Conservation (phyloP, 2,797 vertebrate genomes). For the Anabacerthia variegaticeps region DNA sequence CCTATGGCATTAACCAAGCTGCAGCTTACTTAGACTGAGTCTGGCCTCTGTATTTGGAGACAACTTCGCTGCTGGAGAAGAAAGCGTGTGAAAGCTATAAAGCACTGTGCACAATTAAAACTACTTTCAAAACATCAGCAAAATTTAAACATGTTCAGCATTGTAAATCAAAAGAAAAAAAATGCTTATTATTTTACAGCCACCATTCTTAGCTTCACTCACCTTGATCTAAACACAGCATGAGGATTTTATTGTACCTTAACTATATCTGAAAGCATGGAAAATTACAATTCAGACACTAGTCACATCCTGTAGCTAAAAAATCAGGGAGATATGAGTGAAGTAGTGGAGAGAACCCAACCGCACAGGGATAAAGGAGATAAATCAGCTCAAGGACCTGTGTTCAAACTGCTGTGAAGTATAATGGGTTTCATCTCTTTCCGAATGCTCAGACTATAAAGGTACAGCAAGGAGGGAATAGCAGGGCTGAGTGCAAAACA, state of each 20-base stretch:
- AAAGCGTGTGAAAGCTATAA: background rate
- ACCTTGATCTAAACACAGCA: background rate
- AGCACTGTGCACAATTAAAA: background rate
- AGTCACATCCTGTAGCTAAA: slow-evolving; percentile 13
- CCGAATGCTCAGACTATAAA: slow-evolving; percentile 2
- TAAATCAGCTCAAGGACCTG: slow-evolving; percentile 55
- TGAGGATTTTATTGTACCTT: slow-evolving; percentile 31
- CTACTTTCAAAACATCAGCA: slow-evolving; percentile 6
- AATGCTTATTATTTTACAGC: background rate
- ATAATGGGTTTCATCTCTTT: slow-evolving; percentile 41
- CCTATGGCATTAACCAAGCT: background rate
- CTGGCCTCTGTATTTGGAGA: background rate
- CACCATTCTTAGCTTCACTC: slow-evolving; percentile 5
- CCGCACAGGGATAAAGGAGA: background rate
- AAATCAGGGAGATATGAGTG: background rate
- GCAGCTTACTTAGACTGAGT: background rate
- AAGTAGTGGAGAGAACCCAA: slow-evolving; percentile 11
- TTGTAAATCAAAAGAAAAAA: background rate
- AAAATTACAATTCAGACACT: slow-evolving; percentile 40
- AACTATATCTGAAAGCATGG: slow-evolving; percentile 23
- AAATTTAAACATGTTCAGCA: slow-evolving; percentile 9
- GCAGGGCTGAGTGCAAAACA: slow-evolving; percentile 1
- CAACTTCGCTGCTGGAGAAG: background rate
- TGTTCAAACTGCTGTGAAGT: slow-evolving; percentile 51
- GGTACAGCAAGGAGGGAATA: background rate